Conservation (phyloP, 2,113 vertebrate species). For the Crotalus viridis region DNA sequence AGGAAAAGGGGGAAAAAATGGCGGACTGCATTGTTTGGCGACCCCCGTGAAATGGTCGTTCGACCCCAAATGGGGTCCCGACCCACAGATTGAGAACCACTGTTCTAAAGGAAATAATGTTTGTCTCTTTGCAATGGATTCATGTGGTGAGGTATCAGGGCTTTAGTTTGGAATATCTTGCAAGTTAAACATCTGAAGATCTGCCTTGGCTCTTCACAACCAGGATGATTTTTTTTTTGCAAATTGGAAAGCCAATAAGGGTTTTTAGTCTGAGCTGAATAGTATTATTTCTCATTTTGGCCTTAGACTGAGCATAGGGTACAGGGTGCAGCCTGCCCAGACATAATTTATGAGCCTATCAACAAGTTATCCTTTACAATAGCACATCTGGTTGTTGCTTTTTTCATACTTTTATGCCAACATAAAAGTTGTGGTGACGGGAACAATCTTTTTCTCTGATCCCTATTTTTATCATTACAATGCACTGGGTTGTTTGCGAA, state of each 20-base stretch:
- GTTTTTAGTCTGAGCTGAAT: neutral
- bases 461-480: too few species aligned
- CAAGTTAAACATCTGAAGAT: neutral
- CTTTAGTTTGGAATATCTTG: neutral
- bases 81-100: too few species aligned
- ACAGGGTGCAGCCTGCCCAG: neutral
- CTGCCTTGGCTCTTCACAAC: neutral
- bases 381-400: too few species aligned
- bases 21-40: too few species aligned
- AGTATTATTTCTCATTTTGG: neutral
- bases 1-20: too few species aligned
- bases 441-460: too few species aligned
- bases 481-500: too few species aligned
- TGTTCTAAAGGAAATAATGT: neutral
- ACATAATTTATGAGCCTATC: neutral
- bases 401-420: too few species aligned
- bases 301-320: neutral
- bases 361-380: too few species aligned
- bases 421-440: too few species aligned
- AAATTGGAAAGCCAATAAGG: neutral
- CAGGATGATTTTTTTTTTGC: neutral
- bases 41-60: too few species aligned
- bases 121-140: neutral
- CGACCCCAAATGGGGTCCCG: too few species aligned
- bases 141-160: neutral